These are phyloP conservation scores for Volucella inanis DNA, from an alignment of 2,888 invertebrate species.

Conservation along the genomic window DNA sequence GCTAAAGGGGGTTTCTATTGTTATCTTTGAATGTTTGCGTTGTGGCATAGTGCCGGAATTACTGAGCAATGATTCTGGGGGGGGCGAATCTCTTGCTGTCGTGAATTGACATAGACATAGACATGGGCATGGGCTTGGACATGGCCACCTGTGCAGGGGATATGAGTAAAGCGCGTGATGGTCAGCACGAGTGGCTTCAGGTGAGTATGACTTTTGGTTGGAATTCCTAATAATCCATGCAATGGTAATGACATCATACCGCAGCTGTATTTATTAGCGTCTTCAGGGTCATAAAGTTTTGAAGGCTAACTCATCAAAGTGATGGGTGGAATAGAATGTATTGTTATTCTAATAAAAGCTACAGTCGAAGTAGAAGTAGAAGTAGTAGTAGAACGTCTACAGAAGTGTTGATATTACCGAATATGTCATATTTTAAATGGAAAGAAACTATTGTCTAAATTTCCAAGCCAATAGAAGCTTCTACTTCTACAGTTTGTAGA, in stretches of 20 bases:
- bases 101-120: slow-evolving; percentile 23
- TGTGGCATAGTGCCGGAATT: neutral
- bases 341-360: too few species aligned
- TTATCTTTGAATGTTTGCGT: neutral
- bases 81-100: slow-evolving; percentile 1
- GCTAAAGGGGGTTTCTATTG: slow-evolving; percentile 37
- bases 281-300: slow-evolving; percentile 26
- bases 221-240: slow-evolving; percentile 49
- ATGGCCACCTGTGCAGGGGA: slow-evolving; percentile 52
- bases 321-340: neutral
- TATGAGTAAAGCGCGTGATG: slow-evolving; percentile 2
- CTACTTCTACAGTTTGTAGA: too few species aligned
- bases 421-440: too few species aligned
- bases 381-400: too few species aligned
- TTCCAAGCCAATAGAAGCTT: too few species aligned
- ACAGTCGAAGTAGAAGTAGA: too few species aligned
- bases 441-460: too few species aligned
- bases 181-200: neutral
- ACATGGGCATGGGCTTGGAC: slow-evolving; percentile 12
- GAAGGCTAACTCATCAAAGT: slow-evolving; percentile 10
- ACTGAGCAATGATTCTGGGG: slow-evolving; percentile 4
- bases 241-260: slow-evolving; percentile 52
- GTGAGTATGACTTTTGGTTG: slow-evolving; percentile 14
- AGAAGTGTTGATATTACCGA: too few species aligned
- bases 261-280: slow-evolving; percentile 14